Conservation (phyloP, 2,113 vertebrate species). For the Athene noctua region DNA sequence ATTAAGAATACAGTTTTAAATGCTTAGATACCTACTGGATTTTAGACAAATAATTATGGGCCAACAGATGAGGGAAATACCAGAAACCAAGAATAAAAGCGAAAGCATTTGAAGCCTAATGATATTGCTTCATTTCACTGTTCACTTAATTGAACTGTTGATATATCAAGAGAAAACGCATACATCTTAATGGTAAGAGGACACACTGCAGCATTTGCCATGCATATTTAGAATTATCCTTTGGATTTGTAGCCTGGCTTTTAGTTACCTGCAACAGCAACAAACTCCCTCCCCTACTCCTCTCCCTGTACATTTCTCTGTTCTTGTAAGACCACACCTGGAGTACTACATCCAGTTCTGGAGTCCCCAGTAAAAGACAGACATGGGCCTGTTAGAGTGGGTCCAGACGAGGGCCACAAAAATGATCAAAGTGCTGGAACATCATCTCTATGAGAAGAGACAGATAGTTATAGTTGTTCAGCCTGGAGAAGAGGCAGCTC, state of each 20-base stretch:
- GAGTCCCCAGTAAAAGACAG: neutral
- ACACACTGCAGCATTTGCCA: neutral
- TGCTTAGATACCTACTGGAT: neutral
- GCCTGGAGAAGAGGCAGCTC: neutral
- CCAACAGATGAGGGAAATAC: neutral
- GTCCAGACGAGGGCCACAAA: neutral
- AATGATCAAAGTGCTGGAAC: neutral
- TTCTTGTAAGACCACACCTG: neutral
- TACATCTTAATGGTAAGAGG: neutral
- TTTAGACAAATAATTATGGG: neutral
- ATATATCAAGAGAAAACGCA: neutral
- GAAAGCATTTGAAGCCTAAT: neutral
- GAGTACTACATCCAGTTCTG: neutral
- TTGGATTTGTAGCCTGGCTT: neutral
- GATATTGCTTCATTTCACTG: neutral
- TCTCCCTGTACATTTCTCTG: neutral
- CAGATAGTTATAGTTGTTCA: neutral
- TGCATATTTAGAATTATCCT: neutral
- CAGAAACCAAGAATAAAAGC: neutral
- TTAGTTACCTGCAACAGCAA: neutral
- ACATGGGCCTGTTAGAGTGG: neutral
- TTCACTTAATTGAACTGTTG: neutral
- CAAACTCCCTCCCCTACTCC: neutral
- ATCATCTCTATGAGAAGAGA: no score
- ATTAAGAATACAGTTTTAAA: constrained; percentile 13